phyloP scores from a whole-genome alignment of 1,140 invertebrate species.

The Drosophila sp. region DNA sequence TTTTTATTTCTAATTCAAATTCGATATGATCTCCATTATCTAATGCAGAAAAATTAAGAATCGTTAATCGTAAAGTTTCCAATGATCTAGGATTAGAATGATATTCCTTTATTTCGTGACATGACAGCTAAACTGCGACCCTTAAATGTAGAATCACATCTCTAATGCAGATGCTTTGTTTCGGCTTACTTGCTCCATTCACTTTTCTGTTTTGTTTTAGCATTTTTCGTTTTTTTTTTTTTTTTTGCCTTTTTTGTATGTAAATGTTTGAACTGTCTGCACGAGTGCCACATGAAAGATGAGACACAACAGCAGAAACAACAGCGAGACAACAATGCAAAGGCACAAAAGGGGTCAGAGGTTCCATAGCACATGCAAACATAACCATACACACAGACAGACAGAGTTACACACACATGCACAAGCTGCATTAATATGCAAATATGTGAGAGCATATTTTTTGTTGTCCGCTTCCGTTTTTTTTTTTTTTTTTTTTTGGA shows the following conservation, averaged over 20 bases:
- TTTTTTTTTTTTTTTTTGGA: neutral
- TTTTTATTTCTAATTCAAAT: too few species aligned
- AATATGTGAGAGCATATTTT: constrained; percentile 58
- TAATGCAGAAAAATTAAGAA: too few species aligned
- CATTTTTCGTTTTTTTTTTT: constrained; percentile 21
- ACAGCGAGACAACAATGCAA: constrained; percentile 22
- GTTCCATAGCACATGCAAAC: constrained; percentile 46
- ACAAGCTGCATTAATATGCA: constrained; percentile 71
- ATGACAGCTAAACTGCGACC: constrained; percentile 25
- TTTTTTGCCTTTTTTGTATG: constrained; percentile 58
- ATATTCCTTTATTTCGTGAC: too few species aligned
- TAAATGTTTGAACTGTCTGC: constrained; percentile 79
- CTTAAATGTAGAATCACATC: constrained; percentile 23
- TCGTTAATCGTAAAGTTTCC: too few species aligned
- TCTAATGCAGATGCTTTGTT: constrained; percentile 49
- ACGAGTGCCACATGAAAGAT: constrained; percentile 64
- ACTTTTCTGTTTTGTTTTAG: constrained; percentile 15
- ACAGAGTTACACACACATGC: constrained; percentile 31
- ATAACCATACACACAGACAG: constrained; percentile 34
- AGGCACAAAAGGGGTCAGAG: constrained; percentile 55
- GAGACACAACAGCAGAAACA: constrained; percentile 47
- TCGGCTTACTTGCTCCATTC: constrained; percentile 18
- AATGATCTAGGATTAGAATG: too few species aligned
- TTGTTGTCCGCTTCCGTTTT: neutral
- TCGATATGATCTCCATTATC: too few species aligned